These are phyloP conservation scores for Episyrphus balteatus DNA, from an alignment of 1,140 invertebrate genomes.

Conservation along the genomic window DNA sequence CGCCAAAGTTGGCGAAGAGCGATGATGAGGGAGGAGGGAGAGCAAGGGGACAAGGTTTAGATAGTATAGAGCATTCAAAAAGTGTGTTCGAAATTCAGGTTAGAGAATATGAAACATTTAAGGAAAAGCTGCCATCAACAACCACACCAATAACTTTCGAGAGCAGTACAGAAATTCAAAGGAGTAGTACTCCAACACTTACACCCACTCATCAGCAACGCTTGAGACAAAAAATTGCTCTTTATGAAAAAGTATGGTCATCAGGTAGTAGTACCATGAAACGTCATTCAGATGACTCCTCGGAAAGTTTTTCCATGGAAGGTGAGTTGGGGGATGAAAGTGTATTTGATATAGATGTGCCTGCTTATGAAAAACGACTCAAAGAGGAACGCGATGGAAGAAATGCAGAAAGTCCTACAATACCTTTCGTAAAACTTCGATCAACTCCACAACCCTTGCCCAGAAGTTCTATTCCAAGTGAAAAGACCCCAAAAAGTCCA, in stretches of 20 bases:
- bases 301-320: neutral
- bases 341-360: conserved; percentile 40
- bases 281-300: conserved; percentile 6
- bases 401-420: conserved; percentile 38
- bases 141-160: no score
- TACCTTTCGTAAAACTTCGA: conserved; percentile 45
- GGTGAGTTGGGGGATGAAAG: conserved; percentile 30
- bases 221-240: conserved; percentile 57
- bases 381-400: conserved; percentile 43
- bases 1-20: no score
- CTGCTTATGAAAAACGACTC: conserved; percentile 48
- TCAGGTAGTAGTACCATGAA: conserved; percentile 34
- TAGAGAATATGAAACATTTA: no score
- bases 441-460: conserved; percentile 42
- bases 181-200: conserved; percentile 9
- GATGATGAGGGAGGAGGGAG: no score
- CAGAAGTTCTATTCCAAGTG: conserved; percentile 21
- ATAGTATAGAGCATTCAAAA: no score
- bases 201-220: conserved; percentile 43
- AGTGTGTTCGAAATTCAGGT: no score
- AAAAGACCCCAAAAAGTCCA: conserved; percentile 37
- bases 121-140: no score
- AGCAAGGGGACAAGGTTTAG: no score
- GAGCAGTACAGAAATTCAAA: no score
- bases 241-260: conserved; percentile 66